These are phyloP conservation scores for Homalodisca vitripennis DNA, from an alignment of 1,140 invertebrate species.

Conservation along the genomic window DNA sequence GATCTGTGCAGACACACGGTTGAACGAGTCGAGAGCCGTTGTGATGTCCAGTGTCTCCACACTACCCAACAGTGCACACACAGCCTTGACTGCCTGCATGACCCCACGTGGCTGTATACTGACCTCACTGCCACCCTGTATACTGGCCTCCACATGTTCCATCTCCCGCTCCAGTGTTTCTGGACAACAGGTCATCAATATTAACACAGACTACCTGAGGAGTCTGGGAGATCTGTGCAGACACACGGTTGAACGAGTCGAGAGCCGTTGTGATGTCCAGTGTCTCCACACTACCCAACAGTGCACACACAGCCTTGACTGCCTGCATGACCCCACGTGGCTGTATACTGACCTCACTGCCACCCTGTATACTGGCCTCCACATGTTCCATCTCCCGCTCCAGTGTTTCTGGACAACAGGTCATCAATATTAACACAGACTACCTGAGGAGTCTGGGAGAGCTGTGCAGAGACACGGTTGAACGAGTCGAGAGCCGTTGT, in stretches of 20 bases:
- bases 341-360: conserved; percentile 53
- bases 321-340: conserved; percentile 75
- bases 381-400: conserved; percentile 79
- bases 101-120: conserved; percentile 61
- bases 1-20: conserved; percentile 57
- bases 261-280: conserved; percentile 75
- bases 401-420: conserved; percentile 61
- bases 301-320: conserved; percentile 87
- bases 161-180: conserved; percentile 82
- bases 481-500: conserved; percentile 71
- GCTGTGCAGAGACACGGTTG: too few species aligned
- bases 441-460: neutral
- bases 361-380: conserved; percentile 60
- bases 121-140: conserved; percentile 54
- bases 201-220: too few species aligned
- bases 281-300: conserved; percentile 86
- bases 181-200: too few species aligned
- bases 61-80: conserved; percentile 82
- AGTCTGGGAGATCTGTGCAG: conserved; percentile 45
- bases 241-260: conserved; percentile 65
- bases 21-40: conserved; percentile 68
- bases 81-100: conserved; percentile 87
- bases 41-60: conserved; percentile 85
- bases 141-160: conserved; percentile 66
- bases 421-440: conserved; percentile 2